Evolutionary conservation across 2,888 invertebrate genomes (phyloP).

Genomic region (Andrena hattorfiana): DNA sequence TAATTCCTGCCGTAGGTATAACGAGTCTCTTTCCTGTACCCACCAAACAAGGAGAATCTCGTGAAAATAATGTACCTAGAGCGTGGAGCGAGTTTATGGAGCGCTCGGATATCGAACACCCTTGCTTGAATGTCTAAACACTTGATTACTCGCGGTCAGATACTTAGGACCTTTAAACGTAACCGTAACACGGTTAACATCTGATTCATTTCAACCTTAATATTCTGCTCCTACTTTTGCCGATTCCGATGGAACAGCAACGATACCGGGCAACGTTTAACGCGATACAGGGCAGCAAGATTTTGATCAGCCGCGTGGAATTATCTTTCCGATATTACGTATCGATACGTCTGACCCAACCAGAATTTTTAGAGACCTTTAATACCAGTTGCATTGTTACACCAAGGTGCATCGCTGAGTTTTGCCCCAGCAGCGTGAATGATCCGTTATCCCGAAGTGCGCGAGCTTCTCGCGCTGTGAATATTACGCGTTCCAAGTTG

Average conservation of each 20-base stretch:
- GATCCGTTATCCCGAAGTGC: constrained; percentile 7
- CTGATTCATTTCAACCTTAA: constrained; percentile 27
- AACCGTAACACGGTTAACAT: constrained; percentile 30
- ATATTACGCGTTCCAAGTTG: constrained; percentile 17
- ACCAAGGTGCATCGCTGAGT: background rate
- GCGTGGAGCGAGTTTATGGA: no score
- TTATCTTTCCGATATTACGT: constrained; percentile 38
- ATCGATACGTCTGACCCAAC: background rate
- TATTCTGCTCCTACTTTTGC: constrained; percentile 31
- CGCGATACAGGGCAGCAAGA: background rate
- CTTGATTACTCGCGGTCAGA: background rate
- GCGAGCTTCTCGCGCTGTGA: background rate
- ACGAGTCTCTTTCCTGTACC: constrained; percentile 13
- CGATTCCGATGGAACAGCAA: constrained; percentile 46
- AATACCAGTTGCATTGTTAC: background rate
- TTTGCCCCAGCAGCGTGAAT: background rate
- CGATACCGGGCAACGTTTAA: constrained; percentile 42
- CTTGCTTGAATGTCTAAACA: no score
- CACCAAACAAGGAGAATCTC: background rate
- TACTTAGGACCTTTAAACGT: background rate
- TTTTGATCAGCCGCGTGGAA: constrained; percentile 40
- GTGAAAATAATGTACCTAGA: background rate
- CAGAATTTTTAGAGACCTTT: background rate
- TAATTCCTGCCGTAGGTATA: constrained; percentile 6
- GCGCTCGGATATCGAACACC: no score